phyloP scores from a whole-genome alignment of 2,888 invertebrate species.

The Sarcophaga subvicina region DNA sequence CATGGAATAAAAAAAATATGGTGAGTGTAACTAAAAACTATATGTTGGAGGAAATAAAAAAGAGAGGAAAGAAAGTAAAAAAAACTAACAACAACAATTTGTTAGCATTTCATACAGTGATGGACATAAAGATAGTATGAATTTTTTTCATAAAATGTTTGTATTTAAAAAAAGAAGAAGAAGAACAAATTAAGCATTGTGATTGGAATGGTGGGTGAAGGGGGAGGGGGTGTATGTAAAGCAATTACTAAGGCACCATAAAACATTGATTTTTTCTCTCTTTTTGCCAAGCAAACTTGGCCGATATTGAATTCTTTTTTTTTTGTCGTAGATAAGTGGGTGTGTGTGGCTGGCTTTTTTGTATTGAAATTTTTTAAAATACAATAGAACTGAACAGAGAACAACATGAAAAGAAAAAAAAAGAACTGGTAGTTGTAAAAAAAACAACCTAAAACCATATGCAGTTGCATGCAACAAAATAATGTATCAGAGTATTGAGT shows the following conservation, averaged over 20 bases:
- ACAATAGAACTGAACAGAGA: background rate
- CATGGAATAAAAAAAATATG: background rate
- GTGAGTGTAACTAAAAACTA: background rate
- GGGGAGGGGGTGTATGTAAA: background rate
- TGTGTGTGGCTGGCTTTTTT: background rate
- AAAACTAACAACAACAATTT: slow-evolving; percentile 29
- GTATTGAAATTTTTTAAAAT: slow-evolving; percentile 17
- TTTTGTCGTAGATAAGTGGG: too few relatives aligned
- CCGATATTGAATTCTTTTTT: slow-evolving; percentile 12
- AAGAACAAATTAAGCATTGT: too few relatives aligned
- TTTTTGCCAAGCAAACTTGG: slow-evolving; percentile 34
- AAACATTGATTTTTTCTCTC: background rate
- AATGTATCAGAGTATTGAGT: slow-evolving; percentile 16
- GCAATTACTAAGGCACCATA: background rate
- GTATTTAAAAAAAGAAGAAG: background rate
- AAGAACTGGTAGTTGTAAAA: background rate
- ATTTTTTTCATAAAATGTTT: slow-evolving; percentile 1
- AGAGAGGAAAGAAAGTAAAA: background rate
- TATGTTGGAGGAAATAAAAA: background rate
- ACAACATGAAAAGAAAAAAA: background rate
- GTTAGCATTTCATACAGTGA: slow-evolving; percentile 42
- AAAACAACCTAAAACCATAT: background rate
- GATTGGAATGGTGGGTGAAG: too few relatives aligned
- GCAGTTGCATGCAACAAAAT: slow-evolving; percentile 33
- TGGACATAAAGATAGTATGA: slow-evolving; percentile 23